phyloP scores from a whole-genome alignment of 2,113 vertebrate species.

The Alexandromys fortis region DNA sequence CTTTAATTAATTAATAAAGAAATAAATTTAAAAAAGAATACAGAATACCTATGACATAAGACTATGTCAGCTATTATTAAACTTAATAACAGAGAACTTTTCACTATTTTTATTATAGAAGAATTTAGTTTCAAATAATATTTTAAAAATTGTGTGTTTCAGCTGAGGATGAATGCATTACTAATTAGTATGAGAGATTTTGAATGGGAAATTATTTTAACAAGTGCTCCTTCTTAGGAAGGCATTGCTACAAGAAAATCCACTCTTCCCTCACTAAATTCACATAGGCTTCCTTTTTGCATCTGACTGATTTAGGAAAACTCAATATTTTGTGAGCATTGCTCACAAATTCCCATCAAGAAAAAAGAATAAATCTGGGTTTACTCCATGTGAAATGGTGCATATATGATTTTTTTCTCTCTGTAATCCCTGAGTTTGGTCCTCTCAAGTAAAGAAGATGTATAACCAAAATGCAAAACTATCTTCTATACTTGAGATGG shows the following conservation, averaged over 20 bases:
- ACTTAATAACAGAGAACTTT: conserved; percentile 36
- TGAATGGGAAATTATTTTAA: conserved; percentile 62
- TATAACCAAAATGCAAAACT: conserved; percentile 40
- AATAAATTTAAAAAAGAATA: too few relatives aligned
- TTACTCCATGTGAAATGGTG: conserved; percentile 47
- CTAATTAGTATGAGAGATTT: neutral
- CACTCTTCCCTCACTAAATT: conserved; percentile 49
- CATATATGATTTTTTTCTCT: conserved; percentile 63
- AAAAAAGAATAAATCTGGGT: conserved; percentile 51
- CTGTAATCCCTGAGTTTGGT: conserved; percentile 54
- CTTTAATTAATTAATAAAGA: too few relatives aligned
- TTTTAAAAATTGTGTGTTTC: conserved; percentile 50
- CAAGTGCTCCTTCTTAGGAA: conserved; percentile 48
- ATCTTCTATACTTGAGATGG: conserved; percentile 33
- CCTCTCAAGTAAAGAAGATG: conserved; percentile 56
- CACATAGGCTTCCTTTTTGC: conserved; percentile 28
- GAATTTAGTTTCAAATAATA: conserved; percentile 51
- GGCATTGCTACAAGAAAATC: conserved; percentile 40
- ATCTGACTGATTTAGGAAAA: conserved; percentile 65
- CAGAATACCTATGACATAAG: conserved; percentile 44
- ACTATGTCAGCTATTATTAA: conserved; percentile 3
- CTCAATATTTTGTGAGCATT: conserved; percentile 55
- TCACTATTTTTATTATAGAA: conserved; percentile 61
- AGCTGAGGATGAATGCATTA: neutral
- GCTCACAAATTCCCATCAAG: conserved; percentile 59